Evolutionary conservation across 2,797 vertebrate species (phyloP).

Genomic region (Sebastes vulpes): DNA sequence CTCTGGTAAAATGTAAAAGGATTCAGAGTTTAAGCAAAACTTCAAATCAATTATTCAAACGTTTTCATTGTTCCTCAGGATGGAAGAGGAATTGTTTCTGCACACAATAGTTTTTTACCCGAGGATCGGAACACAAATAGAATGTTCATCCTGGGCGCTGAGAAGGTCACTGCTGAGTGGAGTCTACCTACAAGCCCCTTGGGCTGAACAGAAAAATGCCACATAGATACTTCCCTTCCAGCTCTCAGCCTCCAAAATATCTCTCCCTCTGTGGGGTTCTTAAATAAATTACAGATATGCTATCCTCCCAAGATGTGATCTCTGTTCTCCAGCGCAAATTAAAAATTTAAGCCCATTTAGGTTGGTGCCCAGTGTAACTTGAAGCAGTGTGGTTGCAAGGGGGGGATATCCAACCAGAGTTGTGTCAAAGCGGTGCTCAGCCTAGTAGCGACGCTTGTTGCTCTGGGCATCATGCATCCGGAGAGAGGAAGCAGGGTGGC

Average conservation of each 20-base stretch:
- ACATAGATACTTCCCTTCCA: slow-evolving; percentile 69
- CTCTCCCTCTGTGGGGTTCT: slow-evolving; percentile 68
- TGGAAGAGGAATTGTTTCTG: slow-evolving; percentile 28
- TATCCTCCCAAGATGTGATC: slow-evolving; percentile 85
- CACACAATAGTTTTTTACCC: slow-evolving; percentile 47
- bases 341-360: slow-evolving; percentile 87
- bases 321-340: slow-evolving; percentile 82
- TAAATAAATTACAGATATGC: slow-evolving; percentile 85
- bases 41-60: slow-evolving; percentile 70
- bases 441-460: slow-evolving; percentile 63
- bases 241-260: slow-evolving; percentile 76
- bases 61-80: slow-evolving; percentile 49
- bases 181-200: slow-evolving; percentile 68
- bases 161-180: slow-evolving; percentile 72
- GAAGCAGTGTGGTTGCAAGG: slow-evolving; percentile 74
- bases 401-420: slow-evolving; percentile 68
- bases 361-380: slow-evolving; percentile 76
- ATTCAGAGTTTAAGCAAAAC: slow-evolving; percentile 66
- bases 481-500: slow-evolving; percentile 44
- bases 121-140: slow-evolving; percentile 63
- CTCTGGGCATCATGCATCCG: slow-evolving; percentile 41
- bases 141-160: slow-evolving; percentile 43
- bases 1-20: slow-evolving; percentile 50
- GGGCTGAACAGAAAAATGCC: slow-evolving; percentile 64
- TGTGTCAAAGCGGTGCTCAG: slow-evolving; percentile 64